Percentiles rank a stretch among this genome's conserved stretches.
Conservation (phyloP, 2,113 vertebrate genomes). For the Ailurus styani region DNA sequence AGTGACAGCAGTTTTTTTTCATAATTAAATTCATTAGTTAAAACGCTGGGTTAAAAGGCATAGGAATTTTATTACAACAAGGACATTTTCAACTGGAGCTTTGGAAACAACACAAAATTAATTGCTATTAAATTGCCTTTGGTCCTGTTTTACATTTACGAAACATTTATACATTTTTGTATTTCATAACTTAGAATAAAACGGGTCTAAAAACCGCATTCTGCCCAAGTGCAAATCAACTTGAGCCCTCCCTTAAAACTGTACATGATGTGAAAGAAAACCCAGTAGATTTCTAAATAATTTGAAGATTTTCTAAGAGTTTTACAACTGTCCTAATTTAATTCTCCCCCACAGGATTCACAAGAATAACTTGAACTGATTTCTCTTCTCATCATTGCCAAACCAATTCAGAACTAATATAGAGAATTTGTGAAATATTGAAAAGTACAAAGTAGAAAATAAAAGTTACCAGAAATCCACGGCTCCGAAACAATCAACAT, state of each 20-base stretch:
- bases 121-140: slow-evolving; percentile 65
- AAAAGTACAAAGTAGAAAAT: slow-evolving; percentile 36
- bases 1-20: slow-evolving; percentile 64
- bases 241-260: not conserved
- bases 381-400: slow-evolving; percentile 36
- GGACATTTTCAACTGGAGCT: slow-evolving; percentile 43
- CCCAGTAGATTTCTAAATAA: not conserved
- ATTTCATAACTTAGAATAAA: slow-evolving; percentile 9
- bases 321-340: slow-evolving; percentile 31
- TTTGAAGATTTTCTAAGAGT: not conserved
- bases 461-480: slow-evolving; percentile 11
- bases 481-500: not conserved
- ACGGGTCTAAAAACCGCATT: not conserved
- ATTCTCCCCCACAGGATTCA: not conserved
- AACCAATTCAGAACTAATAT: not conserved
- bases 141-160: slow-evolving; percentile 35
- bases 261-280: not conserved
- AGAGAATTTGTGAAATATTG: slow-evolving; percentile 23
- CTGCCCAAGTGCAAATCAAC: not conserved
- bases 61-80: slow-evolving; percentile 53
- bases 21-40: slow-evolving; percentile 73
- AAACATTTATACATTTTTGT: slow-evolving; percentile 16
- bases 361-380: slow-evolving; percentile 10
- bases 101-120: slow-evolving; percentile 36
- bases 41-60: slow-evolving; percentile 61